Percentiles rank a stretch among this genome's conserved stretches.
These are phyloP conservation scores for Speoplatyrhinus poulsoni DNA, from an alignment of 2,113 vertebrate species.

Conservation along the genomic window DNA sequence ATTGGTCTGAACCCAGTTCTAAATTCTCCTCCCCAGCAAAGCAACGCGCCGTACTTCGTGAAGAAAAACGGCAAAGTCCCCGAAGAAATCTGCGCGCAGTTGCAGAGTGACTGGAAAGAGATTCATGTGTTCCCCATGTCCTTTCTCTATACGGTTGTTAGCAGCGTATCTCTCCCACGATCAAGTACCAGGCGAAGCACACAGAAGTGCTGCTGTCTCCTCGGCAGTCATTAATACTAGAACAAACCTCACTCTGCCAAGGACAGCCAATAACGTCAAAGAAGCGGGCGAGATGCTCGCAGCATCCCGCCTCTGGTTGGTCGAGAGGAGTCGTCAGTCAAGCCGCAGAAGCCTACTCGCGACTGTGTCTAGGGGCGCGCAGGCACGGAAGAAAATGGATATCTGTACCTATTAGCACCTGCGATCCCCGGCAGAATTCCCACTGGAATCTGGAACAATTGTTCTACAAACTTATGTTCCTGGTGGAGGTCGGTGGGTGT, in stretches of 20 bases:
- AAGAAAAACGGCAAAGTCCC: constrained; percentile 71
- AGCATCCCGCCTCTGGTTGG: constrained; percentile 82
- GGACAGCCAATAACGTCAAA: constrained; percentile 78
- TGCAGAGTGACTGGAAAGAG: constrained; percentile 57
- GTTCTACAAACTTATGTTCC: constrained; percentile 71
- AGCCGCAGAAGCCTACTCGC: constrained; percentile 12
- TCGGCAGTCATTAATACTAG: constrained; percentile 85
- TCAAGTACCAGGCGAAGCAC: constrained; percentile 79
- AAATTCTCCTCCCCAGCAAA: constrained; percentile 28
- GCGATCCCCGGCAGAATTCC: constrained; percentile 57
- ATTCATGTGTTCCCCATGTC: constrained; percentile 62
- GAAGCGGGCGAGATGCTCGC: constrained; percentile 63
- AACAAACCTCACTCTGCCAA: constrained; percentile 79
- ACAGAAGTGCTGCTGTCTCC: constrained; percentile 85
- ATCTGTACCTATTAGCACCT: constrained; percentile 74
- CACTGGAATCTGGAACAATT: constrained; percentile 68
- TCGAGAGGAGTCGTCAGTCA: constrained; percentile 60
- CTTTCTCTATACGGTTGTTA: constrained; percentile 82
- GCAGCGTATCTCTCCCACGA: constrained; percentile 79
- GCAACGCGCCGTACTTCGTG: constrained; percentile 30
- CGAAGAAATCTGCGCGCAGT: constrained; percentile 38
- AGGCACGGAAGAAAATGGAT: constrained; percentile 74
- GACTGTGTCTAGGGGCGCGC: constrained; percentile 12
- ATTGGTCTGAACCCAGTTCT: constrained; percentile 34
- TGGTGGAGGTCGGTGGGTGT: constrained; percentile 61